Base-by-base conservation (phyloP, 2,888 invertebrate genomes). In the Caenorhabditis doughertyi region DNA sequence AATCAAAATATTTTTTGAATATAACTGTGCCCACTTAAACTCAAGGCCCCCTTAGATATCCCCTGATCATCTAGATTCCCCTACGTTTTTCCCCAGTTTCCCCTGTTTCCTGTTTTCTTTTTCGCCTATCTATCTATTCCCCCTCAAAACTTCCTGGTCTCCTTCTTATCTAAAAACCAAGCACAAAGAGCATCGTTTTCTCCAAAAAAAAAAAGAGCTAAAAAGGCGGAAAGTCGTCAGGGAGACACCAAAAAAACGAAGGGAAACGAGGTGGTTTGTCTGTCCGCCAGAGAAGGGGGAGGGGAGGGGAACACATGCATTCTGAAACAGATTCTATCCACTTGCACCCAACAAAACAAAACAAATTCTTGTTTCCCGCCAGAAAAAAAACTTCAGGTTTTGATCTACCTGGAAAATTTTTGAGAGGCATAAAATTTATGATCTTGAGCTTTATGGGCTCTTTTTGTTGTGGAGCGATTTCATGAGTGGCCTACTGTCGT, bases 121-220 rank as follows among this genome's bases (percentile, higher is more conserved):
- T n/a, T n/a, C n/a, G n/a, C n/a, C n/a, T n/a, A n/a, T n/a, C n/a
- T n/a, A n/a, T n/a, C n/a, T n/a, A n/a, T n/a, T n/a, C n/a, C n/a
- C n/a, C n/a, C n/a, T n/a, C n/a, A 42, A 42, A 60, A 42, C 60
- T 60, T 60, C 60, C 60, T 60, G 60, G 42, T 60, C 35, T 13
- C 7, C 58, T 21, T 60, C 58, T 60, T 60, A 58, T 58, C 58
- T 58, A n/a, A 58, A 56, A 39, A 18, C 58, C 39, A 39, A 60
- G 60, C 56, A 56, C 56, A 56, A 56, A 56, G 56, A 58, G 39
- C 60, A 60, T 60, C 60, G 60, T 42, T 60, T 60, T 60, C 51
- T 4, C 44, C 42, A 16, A 9, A 27, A 23, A 60, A 21, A 60
- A 51, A 23, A 25, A 3, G 25, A 51, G n/a, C n/a, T n/a, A n/a